phyloP scores from a whole-genome alignment of 2,113 vertebrate genomes.

The Copsychus sechellarum region DNA sequence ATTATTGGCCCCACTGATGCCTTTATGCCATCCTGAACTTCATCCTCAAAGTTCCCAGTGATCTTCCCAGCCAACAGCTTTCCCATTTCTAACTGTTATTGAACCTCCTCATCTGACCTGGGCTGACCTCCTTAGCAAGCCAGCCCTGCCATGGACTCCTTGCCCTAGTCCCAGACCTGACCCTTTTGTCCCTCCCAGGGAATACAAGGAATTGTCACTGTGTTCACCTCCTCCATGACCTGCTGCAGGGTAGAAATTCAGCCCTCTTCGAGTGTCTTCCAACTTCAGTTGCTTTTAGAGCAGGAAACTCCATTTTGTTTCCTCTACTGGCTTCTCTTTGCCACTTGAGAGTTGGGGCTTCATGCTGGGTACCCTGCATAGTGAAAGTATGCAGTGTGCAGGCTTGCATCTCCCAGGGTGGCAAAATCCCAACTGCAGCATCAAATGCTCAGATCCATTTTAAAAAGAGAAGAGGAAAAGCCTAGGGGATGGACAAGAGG shows the following conservation, averaged over 20 bases:
- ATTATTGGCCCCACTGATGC: background rate
- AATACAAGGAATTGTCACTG: background rate
- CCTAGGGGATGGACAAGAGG: background rate
- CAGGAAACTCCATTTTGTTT: background rate
- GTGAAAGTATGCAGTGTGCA: background rate
- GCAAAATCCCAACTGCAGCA: background rate
- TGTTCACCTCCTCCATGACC: background rate
- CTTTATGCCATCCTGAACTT: background rate
- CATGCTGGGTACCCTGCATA: background rate
- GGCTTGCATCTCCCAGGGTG: background rate
- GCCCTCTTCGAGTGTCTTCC: background rate
- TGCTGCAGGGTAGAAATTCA: background rate
- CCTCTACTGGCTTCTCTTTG: background rate
- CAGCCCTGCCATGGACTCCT: background rate
- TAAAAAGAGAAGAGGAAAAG: background rate
- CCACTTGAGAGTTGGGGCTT: background rate
- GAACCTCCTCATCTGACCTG: background rate
- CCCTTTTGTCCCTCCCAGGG: background rate
- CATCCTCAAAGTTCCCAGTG: background rate
- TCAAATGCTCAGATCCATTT: background rate
- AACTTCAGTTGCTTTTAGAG: background rate
- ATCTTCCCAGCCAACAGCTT: background rate
- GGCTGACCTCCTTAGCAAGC: background rate
- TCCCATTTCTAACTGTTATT: background rate
- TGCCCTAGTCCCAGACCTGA: background rate